phyloP scores from a whole-genome alignment of 2,797 vertebrate species.

The Lemur catta region DNA sequence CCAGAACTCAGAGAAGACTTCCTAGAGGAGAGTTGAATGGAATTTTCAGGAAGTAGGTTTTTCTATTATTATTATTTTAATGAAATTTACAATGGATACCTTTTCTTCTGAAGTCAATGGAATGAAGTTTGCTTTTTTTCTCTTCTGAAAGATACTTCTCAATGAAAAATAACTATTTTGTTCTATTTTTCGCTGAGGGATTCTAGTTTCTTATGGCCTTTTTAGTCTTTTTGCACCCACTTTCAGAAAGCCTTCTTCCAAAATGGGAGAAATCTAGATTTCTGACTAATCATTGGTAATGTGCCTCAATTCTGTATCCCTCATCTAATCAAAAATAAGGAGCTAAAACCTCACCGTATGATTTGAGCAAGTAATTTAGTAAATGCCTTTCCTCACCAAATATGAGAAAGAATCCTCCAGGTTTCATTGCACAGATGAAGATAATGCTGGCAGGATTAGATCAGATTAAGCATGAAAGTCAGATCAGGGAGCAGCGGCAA shows the following conservation, averaged over 20 bases:
- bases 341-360: conserved; percentile 88
- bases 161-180: conserved; percentile 10
- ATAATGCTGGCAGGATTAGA: conserved; percentile 90
- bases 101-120: conserved; percentile 66
- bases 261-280: conserved; percentile 81
- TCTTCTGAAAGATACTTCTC: conserved; percentile 57
- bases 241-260: conserved; percentile 84
- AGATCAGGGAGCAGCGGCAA: conserved; percentile 86
- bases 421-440: conserved; percentile 90
- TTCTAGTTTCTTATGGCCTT: conserved; percentile 60
- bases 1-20: background rate
- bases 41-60: background rate
- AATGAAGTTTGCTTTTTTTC: conserved; percentile 40
- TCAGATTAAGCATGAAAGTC: conserved; percentile 91
- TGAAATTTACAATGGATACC: background rate
- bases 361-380: conserved; percentile 90
- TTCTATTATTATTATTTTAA: background rate
- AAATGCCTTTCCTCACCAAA: conserved; percentile 88
- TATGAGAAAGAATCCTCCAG: conserved; percentile 87
- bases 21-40: background rate
- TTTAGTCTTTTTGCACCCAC: conserved; percentile 72
- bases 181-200: conserved; percentile 38
- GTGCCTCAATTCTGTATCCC: conserved; percentile 81
- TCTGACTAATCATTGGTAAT: conserved; percentile 84
- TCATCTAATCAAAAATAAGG: conserved; percentile 88